These are phyloP conservation scores for Pachymerium ferrugineum DNA, from an alignment of 2,888 invertebrate genomes.

Conservation along the genomic window DNA sequence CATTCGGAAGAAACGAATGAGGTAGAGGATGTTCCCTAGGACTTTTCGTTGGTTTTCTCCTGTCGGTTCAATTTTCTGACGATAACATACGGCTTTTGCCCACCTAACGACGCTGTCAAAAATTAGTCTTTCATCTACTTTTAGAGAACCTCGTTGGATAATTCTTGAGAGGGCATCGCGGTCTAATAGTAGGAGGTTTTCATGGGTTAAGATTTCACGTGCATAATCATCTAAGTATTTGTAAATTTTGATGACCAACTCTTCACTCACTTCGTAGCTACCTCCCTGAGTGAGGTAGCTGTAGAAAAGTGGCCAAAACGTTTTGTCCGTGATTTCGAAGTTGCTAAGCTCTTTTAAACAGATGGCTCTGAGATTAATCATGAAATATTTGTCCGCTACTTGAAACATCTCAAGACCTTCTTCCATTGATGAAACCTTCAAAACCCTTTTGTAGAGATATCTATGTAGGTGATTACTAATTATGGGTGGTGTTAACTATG, in stretches of 20 bases:
- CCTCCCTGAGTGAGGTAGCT: background rate
- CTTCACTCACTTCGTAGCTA: background rate
- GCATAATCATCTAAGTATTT: background rate
- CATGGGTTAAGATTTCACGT: background rate
- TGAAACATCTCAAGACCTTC: background rate
- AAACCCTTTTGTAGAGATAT: background rate
- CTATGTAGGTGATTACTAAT: background rate
- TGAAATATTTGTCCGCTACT: constrained; percentile 14
- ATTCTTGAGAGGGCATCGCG: background rate
- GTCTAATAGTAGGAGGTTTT: background rate
- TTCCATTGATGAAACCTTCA: background rate
- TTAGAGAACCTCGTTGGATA: background rate
- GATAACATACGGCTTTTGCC: background rate
- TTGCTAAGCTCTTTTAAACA: background rate
- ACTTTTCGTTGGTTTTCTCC: background rate
- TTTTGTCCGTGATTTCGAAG: background rate
- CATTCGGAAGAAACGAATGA: background rate
- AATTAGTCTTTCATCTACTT: background rate
- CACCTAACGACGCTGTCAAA: background rate
- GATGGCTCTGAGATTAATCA: background rate
- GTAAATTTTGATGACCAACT: background rate
- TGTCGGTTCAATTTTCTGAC: background rate
- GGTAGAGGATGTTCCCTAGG: background rate
- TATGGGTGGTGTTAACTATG: background rate
- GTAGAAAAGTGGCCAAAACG: background rate